These are phyloP conservation scores for Zalophus californianus DNA, from an alignment of 2,797 vertebrate genomes.

Conservation along the genomic window DNA sequence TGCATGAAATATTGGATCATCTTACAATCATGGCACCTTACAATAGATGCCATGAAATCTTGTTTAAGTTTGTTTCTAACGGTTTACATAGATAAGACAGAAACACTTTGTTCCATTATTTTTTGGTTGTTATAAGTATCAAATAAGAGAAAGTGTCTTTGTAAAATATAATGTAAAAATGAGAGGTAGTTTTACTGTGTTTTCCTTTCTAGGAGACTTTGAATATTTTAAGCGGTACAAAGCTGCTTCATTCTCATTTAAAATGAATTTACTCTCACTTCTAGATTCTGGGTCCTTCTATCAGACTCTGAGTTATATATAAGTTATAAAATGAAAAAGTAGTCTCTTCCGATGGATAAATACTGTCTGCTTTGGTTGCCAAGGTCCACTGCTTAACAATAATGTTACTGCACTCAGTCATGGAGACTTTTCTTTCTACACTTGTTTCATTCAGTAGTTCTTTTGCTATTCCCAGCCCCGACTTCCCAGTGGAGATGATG, in stretches of 20 bases:
- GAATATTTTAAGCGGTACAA: constrained; percentile 41
- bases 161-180: constrained; percentile 52
- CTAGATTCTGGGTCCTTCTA: background rate
- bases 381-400: background rate
- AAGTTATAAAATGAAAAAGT: constrained; percentile 43
- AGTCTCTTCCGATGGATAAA: constrained; percentile 35
- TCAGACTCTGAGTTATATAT: background rate
- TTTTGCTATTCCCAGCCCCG: background rate
- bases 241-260: constrained; percentile 34
- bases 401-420: background rate
- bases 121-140: constrained; percentile 38
- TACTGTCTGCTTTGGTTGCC: background rate
- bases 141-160: background rate
- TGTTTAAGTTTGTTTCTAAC: background rate
- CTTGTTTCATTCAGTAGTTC: background rate
- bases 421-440: background rate
- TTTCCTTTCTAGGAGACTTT: constrained; percentile 23
- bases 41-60: background rate
- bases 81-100: background rate
- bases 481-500: background rate
- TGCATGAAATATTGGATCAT: background rate
- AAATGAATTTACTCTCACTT: constrained; percentile 50
- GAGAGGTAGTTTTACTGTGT: background rate
- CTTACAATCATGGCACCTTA: background rate
- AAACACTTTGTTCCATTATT: constrained; percentile 20